phyloP scores from a whole-genome alignment of 2,797 vertebrate species.

The Coranthus polyacanthus region DNA sequence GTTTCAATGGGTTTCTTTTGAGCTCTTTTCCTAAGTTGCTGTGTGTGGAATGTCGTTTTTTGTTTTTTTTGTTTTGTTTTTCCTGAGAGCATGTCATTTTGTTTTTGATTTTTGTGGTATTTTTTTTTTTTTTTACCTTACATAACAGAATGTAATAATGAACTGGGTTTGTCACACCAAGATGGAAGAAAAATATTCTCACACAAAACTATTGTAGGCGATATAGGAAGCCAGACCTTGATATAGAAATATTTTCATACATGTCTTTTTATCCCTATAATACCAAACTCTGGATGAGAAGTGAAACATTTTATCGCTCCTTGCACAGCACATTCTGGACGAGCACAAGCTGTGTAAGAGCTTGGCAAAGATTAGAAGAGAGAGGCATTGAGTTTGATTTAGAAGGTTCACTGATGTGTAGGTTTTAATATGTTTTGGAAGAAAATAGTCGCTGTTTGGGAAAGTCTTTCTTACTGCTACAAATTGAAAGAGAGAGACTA shows the following conservation, averaged over 20 bases:
- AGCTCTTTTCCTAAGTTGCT: constrained; percentile 57
- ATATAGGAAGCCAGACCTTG: constrained; percentile 29
- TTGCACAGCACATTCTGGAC: constrained; percentile 51
- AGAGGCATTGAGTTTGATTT: constrained; percentile 69
- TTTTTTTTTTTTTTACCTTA: constrained; percentile 50
- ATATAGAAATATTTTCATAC: constrained; percentile 54
- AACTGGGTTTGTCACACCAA: constrained; percentile 57
- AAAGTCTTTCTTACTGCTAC: constrained; percentile 52
- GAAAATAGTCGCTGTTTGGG: constrained; percentile 47
- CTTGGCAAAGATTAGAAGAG: constrained; percentile 64
- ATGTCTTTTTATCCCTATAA: constrained; percentile 60
- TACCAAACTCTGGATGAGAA: constrained; percentile 52
- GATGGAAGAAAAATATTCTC: constrained; percentile 29
- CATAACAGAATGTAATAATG: constrained; percentile 76
- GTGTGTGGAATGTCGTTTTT: constrained; percentile 58
- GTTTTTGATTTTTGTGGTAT: constrained; percentile 47
- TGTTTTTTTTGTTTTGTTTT: constrained; percentile 34
- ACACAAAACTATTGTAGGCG: constrained; percentile 8
- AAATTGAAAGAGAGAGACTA: constrained; percentile 47
- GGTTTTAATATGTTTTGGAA: constrained; percentile 67
- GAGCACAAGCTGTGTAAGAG: constrained; percentile 58
- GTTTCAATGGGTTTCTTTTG: constrained; percentile 64
- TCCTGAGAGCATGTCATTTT: constrained; percentile 54
- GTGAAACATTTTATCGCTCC: constrained; percentile 60
- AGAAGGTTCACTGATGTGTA: constrained; percentile 64